phyloP scores from a whole-genome alignment of 2,113 vertebrate genomes.

The Amazona vittata region DNA sequence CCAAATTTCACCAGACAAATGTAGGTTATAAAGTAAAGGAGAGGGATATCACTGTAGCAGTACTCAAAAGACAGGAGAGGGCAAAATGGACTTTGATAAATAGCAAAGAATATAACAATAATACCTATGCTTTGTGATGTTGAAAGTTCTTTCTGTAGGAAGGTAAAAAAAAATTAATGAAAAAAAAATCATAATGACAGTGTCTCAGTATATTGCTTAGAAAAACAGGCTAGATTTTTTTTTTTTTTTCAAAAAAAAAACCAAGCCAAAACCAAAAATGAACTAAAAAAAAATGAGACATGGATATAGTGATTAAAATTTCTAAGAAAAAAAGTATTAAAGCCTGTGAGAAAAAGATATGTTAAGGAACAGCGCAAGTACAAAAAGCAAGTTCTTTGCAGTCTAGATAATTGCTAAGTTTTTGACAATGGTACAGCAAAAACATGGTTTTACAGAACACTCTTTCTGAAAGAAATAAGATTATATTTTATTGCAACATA shows the following conservation, averaged over 20 bases:
- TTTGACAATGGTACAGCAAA: background rate
- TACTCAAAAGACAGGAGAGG: background rate
- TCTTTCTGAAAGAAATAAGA: background rate
- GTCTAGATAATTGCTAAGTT: constrained; percentile 1
- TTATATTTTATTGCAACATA: constrained; percentile 6
- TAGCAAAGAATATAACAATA: background rate
- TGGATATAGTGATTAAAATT: background rate
- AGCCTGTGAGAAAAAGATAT: background rate
- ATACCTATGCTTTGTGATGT: background rate
- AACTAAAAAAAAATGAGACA: background rate
- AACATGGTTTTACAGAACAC: background rate
- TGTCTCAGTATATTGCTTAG: background rate
- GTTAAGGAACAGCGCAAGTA: background rate
- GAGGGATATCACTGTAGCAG: background rate
- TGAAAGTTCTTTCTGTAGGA: background rate
- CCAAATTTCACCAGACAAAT: background rate
- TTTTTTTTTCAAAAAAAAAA: background rate
- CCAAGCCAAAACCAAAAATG: background rate
- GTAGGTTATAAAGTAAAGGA: background rate
- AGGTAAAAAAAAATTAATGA: background rate
- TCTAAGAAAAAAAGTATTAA: background rate
- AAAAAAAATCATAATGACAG: background rate
- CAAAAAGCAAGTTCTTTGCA: background rate
- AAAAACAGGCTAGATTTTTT: background rate
- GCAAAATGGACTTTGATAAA: background rate